phyloP scores from a whole-genome alignment of 64 coral and sea anemone species.

The Platygyra sinensis region DNA sequence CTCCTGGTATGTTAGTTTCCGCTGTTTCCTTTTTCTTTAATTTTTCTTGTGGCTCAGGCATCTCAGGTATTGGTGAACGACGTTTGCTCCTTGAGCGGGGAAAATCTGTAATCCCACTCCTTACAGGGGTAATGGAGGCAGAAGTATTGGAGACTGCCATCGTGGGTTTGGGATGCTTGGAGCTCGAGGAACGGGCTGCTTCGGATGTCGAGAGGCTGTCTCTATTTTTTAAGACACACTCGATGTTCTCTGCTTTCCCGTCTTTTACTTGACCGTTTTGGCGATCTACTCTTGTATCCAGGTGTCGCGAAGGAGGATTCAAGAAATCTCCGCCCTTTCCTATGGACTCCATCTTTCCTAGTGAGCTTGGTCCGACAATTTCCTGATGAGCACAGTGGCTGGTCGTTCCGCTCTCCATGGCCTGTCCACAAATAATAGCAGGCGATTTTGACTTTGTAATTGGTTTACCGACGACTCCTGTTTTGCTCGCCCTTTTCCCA shows the following conservation, averaged over 20 bases:
- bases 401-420: neutral
- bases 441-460: neutral
- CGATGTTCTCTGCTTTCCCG: neutral
- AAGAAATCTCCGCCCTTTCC: neutral
- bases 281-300: neutral
- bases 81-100: constrained; percentile 26
- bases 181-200: neutral
- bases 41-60: constrained; percentile 29
- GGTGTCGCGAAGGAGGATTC: neutral
- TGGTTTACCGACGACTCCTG: neutral
- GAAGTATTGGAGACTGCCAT: neutral
- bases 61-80: constrained; percentile 23
- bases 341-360: neutral
- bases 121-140: neutral
- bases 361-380: neutral
- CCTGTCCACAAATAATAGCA: neutral
- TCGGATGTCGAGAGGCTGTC: neutral
- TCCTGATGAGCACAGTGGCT: neutral
- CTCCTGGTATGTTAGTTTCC: neutral
- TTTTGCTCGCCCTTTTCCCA: neutral
- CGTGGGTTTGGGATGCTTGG: neutral
- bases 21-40: neutral
- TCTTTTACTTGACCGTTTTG: neutral
- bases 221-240: neutral
- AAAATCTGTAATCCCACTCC: neutral